Evolutionary conservation across 2,113 vertebrate genomes (phyloP), one percentile per base, ranked within the genome.

Genomic region (Etheostoma spectabile): DNA sequence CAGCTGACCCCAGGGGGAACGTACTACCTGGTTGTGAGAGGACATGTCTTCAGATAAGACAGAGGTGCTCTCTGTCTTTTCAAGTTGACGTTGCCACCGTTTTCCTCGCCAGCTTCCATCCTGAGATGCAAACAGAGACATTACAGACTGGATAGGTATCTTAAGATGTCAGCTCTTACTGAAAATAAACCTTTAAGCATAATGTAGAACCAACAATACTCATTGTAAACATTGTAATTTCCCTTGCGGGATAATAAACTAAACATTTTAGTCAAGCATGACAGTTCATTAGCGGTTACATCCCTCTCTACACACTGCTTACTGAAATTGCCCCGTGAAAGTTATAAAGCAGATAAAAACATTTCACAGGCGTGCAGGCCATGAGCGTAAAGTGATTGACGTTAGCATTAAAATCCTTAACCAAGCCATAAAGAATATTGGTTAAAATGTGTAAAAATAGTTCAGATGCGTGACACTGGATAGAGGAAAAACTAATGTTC

Each of bases 41-140:
- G 27, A 68, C 30, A 49, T 94, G 60, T 94, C 93, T 52, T 93
- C 93, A 38, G 88, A 49, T 93, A 92, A 8, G 93, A 94, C 81
- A 95, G 78, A n/a, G 94, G 91, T 0, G 85, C 80, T 76, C 94
- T 92, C 64, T 48, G 93, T 59, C 94, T 92, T 83, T 95, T 95
- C 71, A 91, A 38, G 48, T 1, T 81, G 24, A 3, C 10, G 16
- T 64, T 74, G 51, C 59, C 75, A 52, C 42, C 8, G 11, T 61
- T 83, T 59, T 82, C 86, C 19, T 88, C 86, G 0, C 15, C 87
- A 51, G 77, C 71, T 46, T 86, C 86, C 90, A 93, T 94, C 1
- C 19, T 62, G 49, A 77, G 13, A 60, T 84, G 72, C 38, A n/a
- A n/a, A n/a, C n/a, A n/a, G n/a, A n/a, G n/a, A n/a, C n/a, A n/a